Evolutionary conservation across 2,888 invertebrate species (phyloP).

Genomic region (Pachymerium ferrugineum): DNA sequence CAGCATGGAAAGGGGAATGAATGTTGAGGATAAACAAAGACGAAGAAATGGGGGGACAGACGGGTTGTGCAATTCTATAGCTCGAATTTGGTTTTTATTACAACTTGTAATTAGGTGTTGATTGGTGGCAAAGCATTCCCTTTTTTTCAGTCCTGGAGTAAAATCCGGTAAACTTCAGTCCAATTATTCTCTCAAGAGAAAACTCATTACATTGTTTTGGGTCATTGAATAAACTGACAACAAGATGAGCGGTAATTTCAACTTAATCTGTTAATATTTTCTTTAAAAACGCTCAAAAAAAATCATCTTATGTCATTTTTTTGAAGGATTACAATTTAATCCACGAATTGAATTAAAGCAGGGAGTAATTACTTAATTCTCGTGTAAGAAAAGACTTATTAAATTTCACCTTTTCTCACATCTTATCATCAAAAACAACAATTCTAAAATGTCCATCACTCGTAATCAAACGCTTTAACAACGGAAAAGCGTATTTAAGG

Average conservation of each 20-base stretch:
- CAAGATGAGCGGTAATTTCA: too few relatives aligned
- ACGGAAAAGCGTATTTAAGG: too few relatives aligned
- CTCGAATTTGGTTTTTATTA: neutral
- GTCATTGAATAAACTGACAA: too few relatives aligned
- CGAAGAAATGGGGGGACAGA: neutral
- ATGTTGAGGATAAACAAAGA: conserved; percentile 16
- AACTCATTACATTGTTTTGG: too few relatives aligned
- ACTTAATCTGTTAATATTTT: too few relatives aligned
- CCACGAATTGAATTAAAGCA: too few relatives aligned
- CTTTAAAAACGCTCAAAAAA: too few relatives aligned
- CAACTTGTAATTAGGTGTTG: conserved; percentile 2
- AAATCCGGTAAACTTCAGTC: too few relatives aligned
- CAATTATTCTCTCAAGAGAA: too few relatives aligned
- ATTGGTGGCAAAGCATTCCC: neutral
- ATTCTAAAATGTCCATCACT: neutral
- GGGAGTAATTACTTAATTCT: too few relatives aligned
- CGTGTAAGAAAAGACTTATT: neutral
- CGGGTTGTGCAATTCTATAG: neutral
- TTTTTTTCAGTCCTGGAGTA: too few relatives aligned
- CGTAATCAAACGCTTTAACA: too few relatives aligned
- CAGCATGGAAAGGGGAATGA: neutral
- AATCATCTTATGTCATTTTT: neutral
- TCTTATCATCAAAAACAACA: neutral
- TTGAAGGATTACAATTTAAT: neutral
- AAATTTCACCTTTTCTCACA: neutral